Conservation (phyloP, 2,888 invertebrate genomes). For the Dryomyza anilis region DNA sequence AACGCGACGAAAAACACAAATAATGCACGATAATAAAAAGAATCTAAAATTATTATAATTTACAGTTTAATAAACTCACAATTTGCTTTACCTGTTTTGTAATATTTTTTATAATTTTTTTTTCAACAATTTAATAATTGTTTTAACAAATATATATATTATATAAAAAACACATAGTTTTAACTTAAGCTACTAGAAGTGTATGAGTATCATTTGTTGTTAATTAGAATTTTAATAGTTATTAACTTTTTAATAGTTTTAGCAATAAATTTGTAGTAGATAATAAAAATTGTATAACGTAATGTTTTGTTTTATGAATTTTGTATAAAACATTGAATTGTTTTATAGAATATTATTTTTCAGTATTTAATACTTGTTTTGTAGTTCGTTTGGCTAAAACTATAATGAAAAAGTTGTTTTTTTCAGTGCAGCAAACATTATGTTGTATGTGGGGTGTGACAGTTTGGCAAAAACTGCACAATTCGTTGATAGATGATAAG, state of each 20-base stretch:
- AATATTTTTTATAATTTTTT: neutral
- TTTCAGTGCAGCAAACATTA: neutral
- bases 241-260: neutral
- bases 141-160: too few relatives aligned
- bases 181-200: slow-evolving; percentile 37
- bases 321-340: neutral
- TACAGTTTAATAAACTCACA: neutral
- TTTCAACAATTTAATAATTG: neutral
- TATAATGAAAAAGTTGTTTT: neutral
- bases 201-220: slow-evolving; percentile 57
- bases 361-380: slow-evolving; percentile 3
- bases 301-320: neutral
- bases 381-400: neutral
- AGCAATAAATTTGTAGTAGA: neutral
- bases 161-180: too few relatives aligned
- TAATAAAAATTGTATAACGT: neutral
- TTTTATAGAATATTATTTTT: too few relatives aligned
- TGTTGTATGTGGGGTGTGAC: slow-evolving; percentile 16
- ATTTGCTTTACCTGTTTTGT: too few relatives aligned
- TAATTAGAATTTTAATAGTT: slow-evolving; percentile 37
- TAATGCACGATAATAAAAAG: too few relatives aligned
- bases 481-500: slow-evolving; percentile 9
- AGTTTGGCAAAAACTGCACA: slow-evolving; percentile 28
- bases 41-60: too few relatives aligned
- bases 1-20: too few relatives aligned